phyloP scores from a whole-genome alignment of 2,888 invertebrate genomes.

The Mythimna albipuncta region DNA sequence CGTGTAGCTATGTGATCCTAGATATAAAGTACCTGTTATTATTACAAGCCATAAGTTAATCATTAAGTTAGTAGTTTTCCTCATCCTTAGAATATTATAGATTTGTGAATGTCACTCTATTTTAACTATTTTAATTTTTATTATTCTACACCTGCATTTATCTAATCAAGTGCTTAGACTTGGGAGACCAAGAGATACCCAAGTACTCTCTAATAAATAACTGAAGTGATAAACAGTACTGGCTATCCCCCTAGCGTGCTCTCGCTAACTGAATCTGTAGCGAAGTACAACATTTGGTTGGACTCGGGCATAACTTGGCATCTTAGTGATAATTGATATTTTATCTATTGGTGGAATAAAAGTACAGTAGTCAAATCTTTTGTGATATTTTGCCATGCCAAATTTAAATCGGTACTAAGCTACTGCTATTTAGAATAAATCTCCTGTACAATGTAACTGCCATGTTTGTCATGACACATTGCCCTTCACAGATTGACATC shows the following conservation, averaged over 20 bases:
- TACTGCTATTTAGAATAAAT: constrained; percentile 23
- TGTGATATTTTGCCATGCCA: constrained; percentile 35
- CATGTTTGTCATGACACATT: constrained; percentile 57
- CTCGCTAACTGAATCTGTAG: background rate
- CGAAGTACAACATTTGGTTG: constrained; percentile 40
- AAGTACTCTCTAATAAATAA: background rate
- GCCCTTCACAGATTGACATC: constrained; percentile 61
- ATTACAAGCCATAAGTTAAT: constrained; percentile 39
- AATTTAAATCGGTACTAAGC: constrained; percentile 36
- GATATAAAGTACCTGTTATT: constrained; percentile 29
- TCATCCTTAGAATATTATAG: constrained; percentile 17
- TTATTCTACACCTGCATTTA: background rate
- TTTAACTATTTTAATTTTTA: too few relatives aligned
- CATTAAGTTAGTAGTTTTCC: constrained; percentile 44
- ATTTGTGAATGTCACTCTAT: constrained; percentile 1
- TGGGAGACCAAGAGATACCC: background rate
- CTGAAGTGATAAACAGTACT: background rate
- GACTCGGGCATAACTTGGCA: constrained; percentile 48
- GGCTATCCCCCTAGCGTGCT: background rate
- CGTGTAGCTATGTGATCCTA: constrained; percentile 31
- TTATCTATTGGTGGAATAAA: constrained; percentile 15
- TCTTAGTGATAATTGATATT: constrained; percentile 35
- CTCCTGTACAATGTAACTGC: constrained; percentile 29
- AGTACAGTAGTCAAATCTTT: constrained; percentile 17
- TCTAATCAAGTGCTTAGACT: constrained; percentile 4